A percentile compares a stretch with the other conserved stretches of the same genome.
Evolutionary conservation across 2,888 invertebrate species (phyloP).

Genomic region (Cantharis rufa): DNA sequence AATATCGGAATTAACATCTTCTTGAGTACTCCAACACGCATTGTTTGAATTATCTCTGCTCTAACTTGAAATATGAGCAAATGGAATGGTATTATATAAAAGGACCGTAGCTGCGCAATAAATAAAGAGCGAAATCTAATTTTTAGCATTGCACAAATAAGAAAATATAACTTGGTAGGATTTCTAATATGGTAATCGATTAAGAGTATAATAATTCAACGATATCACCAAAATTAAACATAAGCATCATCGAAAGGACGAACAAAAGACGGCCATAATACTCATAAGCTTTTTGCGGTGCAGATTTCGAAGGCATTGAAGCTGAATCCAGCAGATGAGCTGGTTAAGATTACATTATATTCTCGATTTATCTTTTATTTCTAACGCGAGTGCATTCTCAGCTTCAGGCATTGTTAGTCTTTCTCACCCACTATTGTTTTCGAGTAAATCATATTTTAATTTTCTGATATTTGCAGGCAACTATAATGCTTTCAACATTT

Average conservation of each 20-base stretch:
- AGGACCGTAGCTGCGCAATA: background rate
- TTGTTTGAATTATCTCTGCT: constrained; percentile 12
- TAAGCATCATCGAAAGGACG: constrained; percentile 33
- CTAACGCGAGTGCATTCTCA: constrained; percentile 45
- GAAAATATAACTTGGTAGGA: background rate
- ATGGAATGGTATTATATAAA: background rate
- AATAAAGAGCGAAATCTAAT: background rate
- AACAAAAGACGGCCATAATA: constrained; percentile 43
- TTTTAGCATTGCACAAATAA: background rate
- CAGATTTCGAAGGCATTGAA: constrained; percentile 47
- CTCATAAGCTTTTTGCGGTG: constrained; percentile 44
- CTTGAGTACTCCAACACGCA: constrained; percentile 23
- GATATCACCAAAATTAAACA: constrained; percentile 24
- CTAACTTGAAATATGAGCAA: background rate
- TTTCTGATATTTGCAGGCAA: constrained; percentile 42
- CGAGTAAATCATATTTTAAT: constrained; percentile 49
- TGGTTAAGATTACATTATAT: constrained; percentile 49
- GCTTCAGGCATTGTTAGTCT: constrained; percentile 48
- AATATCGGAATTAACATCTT: constrained; percentile 37
- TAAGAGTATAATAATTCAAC: constrained; percentile 20
- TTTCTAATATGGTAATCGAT: constrained; percentile 16
- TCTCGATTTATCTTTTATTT: constrained; percentile 49
- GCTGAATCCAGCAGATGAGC: constrained; percentile 48
- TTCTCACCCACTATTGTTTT: constrained; percentile 49
- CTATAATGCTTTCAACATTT: constrained; percentile 18